phyloP scores from a whole-genome alignment of 2,113 vertebrate species.

The Nyctereutes procyonoides region DNA sequence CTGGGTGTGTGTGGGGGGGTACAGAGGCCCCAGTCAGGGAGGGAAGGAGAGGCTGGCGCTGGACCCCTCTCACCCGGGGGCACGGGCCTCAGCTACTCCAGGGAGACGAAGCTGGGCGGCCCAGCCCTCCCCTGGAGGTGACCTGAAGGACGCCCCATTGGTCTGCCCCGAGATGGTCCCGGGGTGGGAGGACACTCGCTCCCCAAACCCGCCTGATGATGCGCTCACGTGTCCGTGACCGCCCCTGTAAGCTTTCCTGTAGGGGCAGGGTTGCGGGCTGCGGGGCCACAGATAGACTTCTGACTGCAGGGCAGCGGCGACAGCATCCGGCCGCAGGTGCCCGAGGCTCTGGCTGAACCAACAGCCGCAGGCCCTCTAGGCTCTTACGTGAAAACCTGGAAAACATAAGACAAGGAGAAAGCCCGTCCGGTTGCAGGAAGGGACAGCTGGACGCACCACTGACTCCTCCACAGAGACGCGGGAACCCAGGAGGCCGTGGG shows the following conservation, averaged over 20 bases:
- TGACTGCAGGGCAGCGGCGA: fast-evolving
- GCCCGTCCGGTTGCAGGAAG: not conserved
- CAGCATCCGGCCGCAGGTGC: fast-evolving
- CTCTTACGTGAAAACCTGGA: too few relatives aligned
- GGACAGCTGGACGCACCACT: fast-evolving
- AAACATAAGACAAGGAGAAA: not conserved
- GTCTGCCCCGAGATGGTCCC: not conserved
- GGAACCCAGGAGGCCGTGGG: fast-evolving
- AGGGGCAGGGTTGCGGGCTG: not conserved
- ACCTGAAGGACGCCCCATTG: fast-evolving
- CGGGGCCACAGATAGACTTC: fast-evolving
- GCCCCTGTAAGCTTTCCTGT: fast-evolving
- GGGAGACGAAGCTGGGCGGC: fast-evolving
- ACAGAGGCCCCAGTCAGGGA: not conserved
- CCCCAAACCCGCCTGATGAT: not conserved
- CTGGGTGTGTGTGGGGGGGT: not conserved
- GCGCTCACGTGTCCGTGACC: fast-evolving
- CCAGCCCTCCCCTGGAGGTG: not conserved
- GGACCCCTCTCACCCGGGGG: not conserved
- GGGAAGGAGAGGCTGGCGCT: fast-evolving
- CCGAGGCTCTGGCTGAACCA: too few relatives aligned
- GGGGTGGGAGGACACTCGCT: not conserved
- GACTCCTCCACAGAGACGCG: fast-evolving
- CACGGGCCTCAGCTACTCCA: fast-evolving
- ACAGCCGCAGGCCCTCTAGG: not conserved